Conservation (phyloP, 2,797 vertebrate genomes). For the Acrossocheilus fasciatus region DNA sequence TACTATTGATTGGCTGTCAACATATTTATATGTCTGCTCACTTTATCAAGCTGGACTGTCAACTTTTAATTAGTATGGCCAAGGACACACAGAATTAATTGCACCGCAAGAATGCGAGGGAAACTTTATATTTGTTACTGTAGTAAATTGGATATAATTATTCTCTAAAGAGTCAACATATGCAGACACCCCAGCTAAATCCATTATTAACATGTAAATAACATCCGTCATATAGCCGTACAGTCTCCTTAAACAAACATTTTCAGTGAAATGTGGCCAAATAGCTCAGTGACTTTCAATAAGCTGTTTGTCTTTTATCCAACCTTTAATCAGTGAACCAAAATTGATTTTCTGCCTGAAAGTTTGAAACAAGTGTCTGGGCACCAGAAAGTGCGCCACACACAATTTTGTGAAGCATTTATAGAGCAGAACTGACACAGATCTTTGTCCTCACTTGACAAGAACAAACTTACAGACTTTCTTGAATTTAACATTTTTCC, state of each 20-base stretch:
- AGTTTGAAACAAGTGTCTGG: neutral
- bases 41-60: neutral
- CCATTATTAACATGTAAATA: neutral
- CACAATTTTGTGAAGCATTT: neutral
- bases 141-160: neutral
- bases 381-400: neutral
- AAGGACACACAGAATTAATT: neutral
- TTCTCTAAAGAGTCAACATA: neutral
- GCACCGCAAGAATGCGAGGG: neutral
- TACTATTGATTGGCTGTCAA: conserved; percentile 34
- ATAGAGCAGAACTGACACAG: neutral
- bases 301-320: conserved; percentile 5
- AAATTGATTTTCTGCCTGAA: conserved; percentile 7
- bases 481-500: neutral
- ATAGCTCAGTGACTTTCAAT: neutral
- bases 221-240: neutral
- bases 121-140: neutral
- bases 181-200: neutral
- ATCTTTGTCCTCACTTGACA: neutral
- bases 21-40: neutral
- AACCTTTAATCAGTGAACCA: conserved; percentile 15
- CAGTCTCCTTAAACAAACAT: neutral
- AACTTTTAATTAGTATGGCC: conserved; percentile 8
- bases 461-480: neutral
- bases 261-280: neutral